Conservation (phyloP, 2,113 vertebrate genomes). For the Rhinoderma darwinii region DNA sequence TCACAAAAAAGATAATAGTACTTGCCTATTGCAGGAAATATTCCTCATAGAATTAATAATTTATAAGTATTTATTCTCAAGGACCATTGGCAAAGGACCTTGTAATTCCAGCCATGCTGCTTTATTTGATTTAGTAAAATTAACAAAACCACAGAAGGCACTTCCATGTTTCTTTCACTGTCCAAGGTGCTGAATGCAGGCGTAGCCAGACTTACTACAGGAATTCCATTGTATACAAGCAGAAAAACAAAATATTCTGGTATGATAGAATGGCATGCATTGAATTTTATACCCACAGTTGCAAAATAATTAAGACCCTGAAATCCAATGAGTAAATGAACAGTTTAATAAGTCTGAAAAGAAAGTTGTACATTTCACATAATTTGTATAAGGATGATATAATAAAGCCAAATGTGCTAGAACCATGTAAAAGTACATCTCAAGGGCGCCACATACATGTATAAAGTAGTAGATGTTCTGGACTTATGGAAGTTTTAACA, state of each 20-base stretch:
- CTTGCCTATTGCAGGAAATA: not conserved
- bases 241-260: not conserved
- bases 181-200: not conserved
- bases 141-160: not conserved
- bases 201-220: not conserved
- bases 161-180: not conserved
- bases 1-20: not conserved
- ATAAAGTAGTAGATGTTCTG: too few relatives aligned
- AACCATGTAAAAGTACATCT: too few relatives aligned
- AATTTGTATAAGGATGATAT: too few relatives aligned
- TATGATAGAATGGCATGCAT: not conserved
- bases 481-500: too few relatives aligned
- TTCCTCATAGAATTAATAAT: not conserved
- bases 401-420: too few relatives aligned
- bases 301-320: not conserved
- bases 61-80: not conserved
- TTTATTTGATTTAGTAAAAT: not conserved
- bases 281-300: not conserved
- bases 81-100: not conserved
- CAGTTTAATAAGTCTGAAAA: too few relatives aligned
- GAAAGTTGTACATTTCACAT: too few relatives aligned
- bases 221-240: not conserved
- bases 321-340: too few relatives aligned
- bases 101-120: not conserved
- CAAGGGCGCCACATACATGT: too few relatives aligned